Conservation (phyloP, 2,113 vertebrate species). For the Acrocephalus arundinaceus region DNA sequence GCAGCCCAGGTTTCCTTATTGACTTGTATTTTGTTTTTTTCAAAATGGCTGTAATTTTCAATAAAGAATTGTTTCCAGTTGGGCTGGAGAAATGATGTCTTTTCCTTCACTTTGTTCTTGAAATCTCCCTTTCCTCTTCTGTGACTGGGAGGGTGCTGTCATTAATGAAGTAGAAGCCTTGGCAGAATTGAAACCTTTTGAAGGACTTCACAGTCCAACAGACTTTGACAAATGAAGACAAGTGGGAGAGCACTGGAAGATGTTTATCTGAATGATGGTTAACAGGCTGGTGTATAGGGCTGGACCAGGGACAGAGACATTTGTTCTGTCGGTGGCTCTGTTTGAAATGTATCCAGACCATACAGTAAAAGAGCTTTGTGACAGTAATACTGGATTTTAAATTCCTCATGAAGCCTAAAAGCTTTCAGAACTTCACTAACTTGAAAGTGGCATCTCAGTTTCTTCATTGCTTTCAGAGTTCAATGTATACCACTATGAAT, state of each 20-base stretch:
- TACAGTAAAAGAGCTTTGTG: neutral
- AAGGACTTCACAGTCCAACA: neutral
- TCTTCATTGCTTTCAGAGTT: neutral
- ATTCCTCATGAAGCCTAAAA: neutral
- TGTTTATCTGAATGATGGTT: neutral
- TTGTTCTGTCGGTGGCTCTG: neutral
- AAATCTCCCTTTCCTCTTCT: neutral
- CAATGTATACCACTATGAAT: neutral
- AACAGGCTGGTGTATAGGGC: neutral
- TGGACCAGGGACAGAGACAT: neutral
- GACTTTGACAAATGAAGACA: neutral
- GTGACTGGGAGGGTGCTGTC: neutral
- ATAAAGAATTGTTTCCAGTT: fast-evolving
- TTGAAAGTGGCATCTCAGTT: neutral
- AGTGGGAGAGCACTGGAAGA: neutral
- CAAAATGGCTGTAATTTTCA: neutral
- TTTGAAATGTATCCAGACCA: neutral
- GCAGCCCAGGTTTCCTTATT: neutral
- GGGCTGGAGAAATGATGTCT: neutral
- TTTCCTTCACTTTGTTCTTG: neutral
- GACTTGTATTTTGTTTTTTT: neutral
- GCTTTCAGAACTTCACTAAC: neutral
- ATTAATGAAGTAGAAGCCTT: neutral
- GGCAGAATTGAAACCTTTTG: neutral
- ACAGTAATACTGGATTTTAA: neutral